Percentiles rank a stretch among this genome's conserved stretches.
phyloP scores from a whole-genome alignment of 64 coral and sea anemone species.

The Dendrophyllia cribrosa region DNA sequence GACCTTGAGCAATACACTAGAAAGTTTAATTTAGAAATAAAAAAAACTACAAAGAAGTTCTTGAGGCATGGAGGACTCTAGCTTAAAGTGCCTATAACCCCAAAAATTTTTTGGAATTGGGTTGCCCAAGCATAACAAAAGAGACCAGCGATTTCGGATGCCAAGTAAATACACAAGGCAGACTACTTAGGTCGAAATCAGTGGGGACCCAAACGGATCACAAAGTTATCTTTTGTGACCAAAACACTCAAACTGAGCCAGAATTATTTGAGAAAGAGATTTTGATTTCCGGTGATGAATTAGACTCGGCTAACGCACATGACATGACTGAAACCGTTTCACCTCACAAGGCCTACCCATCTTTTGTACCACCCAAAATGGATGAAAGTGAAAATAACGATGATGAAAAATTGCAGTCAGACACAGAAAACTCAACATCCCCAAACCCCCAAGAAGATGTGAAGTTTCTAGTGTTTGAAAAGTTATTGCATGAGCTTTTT shows the following conservation, averaged over 20 bases:
- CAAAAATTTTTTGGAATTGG: too few relatives aligned
- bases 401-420: too few relatives aligned
- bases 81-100: too few relatives aligned
- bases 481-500: constrained; percentile 13
- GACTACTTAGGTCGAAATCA: neutral
- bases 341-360: neutral
- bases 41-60: too few relatives aligned
- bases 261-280: neutral
- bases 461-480: constrained; percentile 28
- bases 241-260: neutral
- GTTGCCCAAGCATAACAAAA: neutral
- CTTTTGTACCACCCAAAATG: neutral
- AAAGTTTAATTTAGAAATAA: too few relatives aligned
- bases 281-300: neutral
- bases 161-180: neutral
- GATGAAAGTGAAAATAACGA: neutral
- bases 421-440: neutral
- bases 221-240: neutral
- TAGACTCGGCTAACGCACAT: neutral
- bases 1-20: too few relatives aligned
- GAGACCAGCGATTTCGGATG: neutral
- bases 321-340: neutral
- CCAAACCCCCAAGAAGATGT: constrained; percentile 22
- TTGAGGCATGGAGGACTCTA: too few relatives aligned
- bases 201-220: neutral